phyloP scores from a whole-genome alignment of 1,140 invertebrate genomes.

The Matsumurasca onukii region DNA sequence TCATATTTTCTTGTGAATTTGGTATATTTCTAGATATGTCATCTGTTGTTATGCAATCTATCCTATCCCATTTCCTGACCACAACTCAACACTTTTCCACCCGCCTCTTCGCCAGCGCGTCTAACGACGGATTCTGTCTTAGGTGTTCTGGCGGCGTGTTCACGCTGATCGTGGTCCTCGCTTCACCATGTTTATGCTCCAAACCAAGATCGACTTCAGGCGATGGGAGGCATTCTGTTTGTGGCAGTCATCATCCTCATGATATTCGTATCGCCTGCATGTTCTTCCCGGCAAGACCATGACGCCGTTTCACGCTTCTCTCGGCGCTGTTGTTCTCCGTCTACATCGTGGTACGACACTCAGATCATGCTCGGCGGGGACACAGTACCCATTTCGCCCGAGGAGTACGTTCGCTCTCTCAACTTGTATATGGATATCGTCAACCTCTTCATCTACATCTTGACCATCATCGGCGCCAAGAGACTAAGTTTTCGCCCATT shows the following conservation, averaged over 20 bases:
- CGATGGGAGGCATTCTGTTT: constrained; percentile 75
- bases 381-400: constrained; percentile 86
- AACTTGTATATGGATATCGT: constrained; percentile 90
- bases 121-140: constrained; percentile 41
- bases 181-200: constrained; percentile 91
- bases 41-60: no score
- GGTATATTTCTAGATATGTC: no score
- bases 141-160: constrained; percentile 78
- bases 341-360: constrained; percentile 91
- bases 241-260: constrained; percentile 75
- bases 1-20: no score
- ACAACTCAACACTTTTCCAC: no score
- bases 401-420: constrained; percentile 94
- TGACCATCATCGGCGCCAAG: constrained; percentile 48
- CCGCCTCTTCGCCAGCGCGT: constrained; percentile 71
- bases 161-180: constrained; percentile 76
- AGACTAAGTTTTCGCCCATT: constrained; percentile 32
- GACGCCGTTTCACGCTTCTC: constrained; percentile 72
- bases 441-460: constrained; percentile 87
- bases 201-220: constrained; percentile 92
- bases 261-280: constrained; percentile 76
- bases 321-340: constrained; percentile 78
- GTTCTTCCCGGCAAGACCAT: constrained; percentile 66
- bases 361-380: constrained; percentile 93
- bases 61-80: no score